Base-by-base conservation (phyloP, 2,888 invertebrate genomes). In the Ochropleura leucogaster region DNA sequence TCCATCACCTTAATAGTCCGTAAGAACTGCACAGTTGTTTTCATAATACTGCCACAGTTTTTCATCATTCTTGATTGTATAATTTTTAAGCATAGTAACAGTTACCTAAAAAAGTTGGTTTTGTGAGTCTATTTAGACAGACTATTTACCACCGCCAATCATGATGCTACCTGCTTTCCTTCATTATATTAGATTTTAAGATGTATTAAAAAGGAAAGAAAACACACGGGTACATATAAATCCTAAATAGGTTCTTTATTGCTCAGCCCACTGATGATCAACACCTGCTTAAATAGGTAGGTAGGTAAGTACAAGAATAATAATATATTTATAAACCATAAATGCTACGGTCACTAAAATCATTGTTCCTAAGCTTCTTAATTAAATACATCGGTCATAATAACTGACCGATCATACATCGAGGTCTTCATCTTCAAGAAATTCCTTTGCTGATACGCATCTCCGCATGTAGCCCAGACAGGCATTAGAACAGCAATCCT, bases 401-500 rank as follows among this genome's bases (percentile, higher is more conserved):
- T 14, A 44, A 40, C 4, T 59, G n/a, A 42, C 30, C 40, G 30
- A 40, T 44, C 7, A 44, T 59, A 59, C 6, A 44, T 40, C 46
- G 20, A 42, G 20, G 20, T 55, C 53, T 64, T 49, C n/a, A 16
- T 47, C 16, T 49, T 53, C 66, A 30, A 20, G 40, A 10, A 59
- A 5, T 68, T 79, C 60, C 44, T 64, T 77, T 55, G 89, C 86
- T 4, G 93, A 91, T 47, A 95, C 95, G 77, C 95, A 95, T 86
- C 87, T 90, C 87, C 89, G 93, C 91, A 92, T 76, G 82, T 90
- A 95, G 30, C 93, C 93, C 51, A 93, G 84, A 67, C 95, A 95
- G 0, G 93, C 79, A 62, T 90, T 88, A 3, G 91, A 83, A 76
- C 95, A 95, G 89, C 95, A 95, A 59, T 95, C 93, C 2, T 82